Base-by-base conservation (phyloP, 2,888 invertebrate genomes). In the Ochropleura leucogaster region DNA sequence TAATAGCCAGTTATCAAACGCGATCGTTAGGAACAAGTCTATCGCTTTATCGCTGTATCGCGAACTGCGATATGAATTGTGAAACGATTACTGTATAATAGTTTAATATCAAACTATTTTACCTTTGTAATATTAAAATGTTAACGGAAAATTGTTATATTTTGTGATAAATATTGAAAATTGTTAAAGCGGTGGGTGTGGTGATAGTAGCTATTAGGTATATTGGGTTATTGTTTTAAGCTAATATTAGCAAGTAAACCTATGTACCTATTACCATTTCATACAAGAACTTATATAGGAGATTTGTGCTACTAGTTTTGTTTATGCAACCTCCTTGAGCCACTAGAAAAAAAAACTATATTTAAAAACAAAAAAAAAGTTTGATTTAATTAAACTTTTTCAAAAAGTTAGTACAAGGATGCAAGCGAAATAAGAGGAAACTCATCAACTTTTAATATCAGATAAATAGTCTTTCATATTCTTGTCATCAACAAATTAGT, bases 1-100 rank as follows among this genome's bases (percentile, higher is more conserved):
- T 85, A 85, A 85, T 80, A 30, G 74, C 18, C 65, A 69, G 79
- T 75, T 86, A 83, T 87, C 85, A 30, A 70, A 44, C 63, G 76
- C 82, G 67, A 82, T 85, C 80, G 67, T 55, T 71, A 40, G 59
- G 62, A 66, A 75, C 72, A 66, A 77, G 66, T 71, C 65, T 78
- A 80, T 80, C 74, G 64, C 42, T 57, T 20, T 74, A 70, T 75
- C 68, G 53, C 47, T 62, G 7, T 44, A 62, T 75, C 69, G 53
- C 42, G 70, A 73, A 76, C n/a, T 18, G 72, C 63, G 72, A 74
- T 82, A 82, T 85, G 63, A 78, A 80, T 86, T 79, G 78, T 64
- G 74, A 83, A 86, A 85, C 72, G 60, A 66, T 73, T 68, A 70
- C 65, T 62, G 18, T 69, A 74, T 87, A 77, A 77, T 71, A 74